A percentile compares a stretch with the other conserved stretches of the same genome.
These are phyloP conservation scores for Tetanocera ferruginea DNA, from an alignment of 2,888 invertebrate species.

Conservation along the genomic window DNA sequence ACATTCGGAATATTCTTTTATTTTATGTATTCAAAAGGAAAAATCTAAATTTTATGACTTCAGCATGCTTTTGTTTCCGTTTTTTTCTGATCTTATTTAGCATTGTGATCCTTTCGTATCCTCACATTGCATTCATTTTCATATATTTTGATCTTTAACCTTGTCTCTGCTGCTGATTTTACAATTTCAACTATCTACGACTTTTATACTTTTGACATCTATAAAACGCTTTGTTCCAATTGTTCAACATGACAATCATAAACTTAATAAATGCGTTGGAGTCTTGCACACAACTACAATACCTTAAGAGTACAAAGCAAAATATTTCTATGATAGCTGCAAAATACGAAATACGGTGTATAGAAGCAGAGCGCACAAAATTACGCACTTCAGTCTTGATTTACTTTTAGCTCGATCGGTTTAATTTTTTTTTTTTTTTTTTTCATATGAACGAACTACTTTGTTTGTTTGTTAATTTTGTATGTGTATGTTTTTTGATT, in stretches of 20 bases:
- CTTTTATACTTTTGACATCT: conserved; percentile 26
- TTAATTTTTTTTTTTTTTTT: background rate
- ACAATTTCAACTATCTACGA: conserved; percentile 24
- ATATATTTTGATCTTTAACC: conserved; percentile 30
- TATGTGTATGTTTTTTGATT: background rate
- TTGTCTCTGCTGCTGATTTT: conserved; percentile 19
- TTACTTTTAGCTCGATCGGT: background rate
- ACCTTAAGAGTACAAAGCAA: background rate
- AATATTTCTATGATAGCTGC: background rate
- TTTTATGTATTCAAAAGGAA: background rate
- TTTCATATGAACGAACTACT: background rate
- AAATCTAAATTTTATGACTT: no score
- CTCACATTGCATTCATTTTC: conserved; percentile 24
- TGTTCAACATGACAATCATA: conserved; percentile 29
- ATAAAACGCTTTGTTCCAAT: conserved; percentile 20
- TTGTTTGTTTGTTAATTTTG: background rate
- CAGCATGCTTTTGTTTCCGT: background rate
- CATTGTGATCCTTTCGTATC: background rate
- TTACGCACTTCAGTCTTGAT: background rate
- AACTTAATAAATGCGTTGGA: conserved; percentile 30
- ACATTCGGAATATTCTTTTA: background rate
- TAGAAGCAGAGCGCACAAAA: background rate
- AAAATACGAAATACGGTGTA: background rate
- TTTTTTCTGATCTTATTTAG: background rate
- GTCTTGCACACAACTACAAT: background rate